These are phyloP conservation scores for Hirtodrosophila confusa DNA, from an alignment of 2,888 invertebrate genomes.

Conservation along the genomic window DNA sequence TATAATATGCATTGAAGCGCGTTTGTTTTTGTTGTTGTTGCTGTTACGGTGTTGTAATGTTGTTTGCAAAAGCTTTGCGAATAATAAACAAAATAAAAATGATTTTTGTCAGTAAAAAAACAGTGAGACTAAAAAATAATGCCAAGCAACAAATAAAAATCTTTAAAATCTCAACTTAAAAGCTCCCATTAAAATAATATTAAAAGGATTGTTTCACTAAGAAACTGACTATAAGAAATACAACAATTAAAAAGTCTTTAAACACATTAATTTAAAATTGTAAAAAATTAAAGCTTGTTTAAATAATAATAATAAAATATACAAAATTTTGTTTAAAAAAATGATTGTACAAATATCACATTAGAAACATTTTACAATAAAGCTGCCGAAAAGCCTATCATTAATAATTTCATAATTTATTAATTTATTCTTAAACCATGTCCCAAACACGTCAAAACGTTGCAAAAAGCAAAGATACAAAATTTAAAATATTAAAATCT, in stretches of 20 bases:
- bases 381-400: neutral
- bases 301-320: too few relatives aligned
- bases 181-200: too few relatives aligned
- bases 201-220: too few relatives aligned
- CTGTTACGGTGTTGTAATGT: slow-evolving; percentile 25
- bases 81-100: slow-evolving; percentile 5
- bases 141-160: too few relatives aligned
- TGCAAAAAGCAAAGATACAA: slow-evolving; percentile 7
- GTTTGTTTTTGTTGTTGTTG: slow-evolving; percentile 7
- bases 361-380: slow-evolving; percentile 6
- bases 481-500: slow-evolving; percentile 16
- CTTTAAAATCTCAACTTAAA: too few relatives aligned
- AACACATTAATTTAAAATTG: neutral
- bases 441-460: slow-evolving; percentile 1
- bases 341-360: neutral
- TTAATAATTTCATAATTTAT: slow-evolving; percentile 10
- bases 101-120: neutral
- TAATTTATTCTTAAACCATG: slow-evolving; percentile 11
- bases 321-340: too few relatives aligned
- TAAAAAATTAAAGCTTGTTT: too few relatives aligned
- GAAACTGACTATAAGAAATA: neutral
- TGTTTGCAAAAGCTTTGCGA: slow-evolving; percentile 30
- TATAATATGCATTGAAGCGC: slow-evolving; percentile 34
- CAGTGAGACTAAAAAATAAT: neutral
- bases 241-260: neutral